phyloP scores from a whole-genome alignment of 2,888 invertebrate species.

The Macrosiphum euphorbiae region DNA sequence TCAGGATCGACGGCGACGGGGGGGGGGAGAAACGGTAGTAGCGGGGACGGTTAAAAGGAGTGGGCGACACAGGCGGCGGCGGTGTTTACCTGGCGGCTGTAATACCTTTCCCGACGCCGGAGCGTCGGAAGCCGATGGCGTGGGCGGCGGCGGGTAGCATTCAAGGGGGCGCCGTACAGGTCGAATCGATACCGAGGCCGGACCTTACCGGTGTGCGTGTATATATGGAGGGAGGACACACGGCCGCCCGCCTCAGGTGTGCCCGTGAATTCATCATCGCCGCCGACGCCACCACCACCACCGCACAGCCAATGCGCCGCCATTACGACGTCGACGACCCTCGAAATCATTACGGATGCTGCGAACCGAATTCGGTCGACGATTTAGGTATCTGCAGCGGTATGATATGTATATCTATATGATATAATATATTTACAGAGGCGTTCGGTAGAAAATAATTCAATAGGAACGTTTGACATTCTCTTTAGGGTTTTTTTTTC shows the following conservation, averaged over 20 bases:
- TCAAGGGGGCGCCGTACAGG: slow-evolving; percentile 58
- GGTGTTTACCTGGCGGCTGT: slow-evolving; percentile 61
- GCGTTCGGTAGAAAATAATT: neutral
- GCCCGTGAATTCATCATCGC: slow-evolving; percentile 61
- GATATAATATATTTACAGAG: neutral
- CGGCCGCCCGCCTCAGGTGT: slow-evolving; percentile 63
- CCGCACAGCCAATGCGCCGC: slow-evolving; percentile 52
- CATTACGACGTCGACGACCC: slow-evolving; percentile 46
- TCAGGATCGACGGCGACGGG: neutral
- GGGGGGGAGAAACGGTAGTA: neutral
- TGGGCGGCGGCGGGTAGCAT: neutral
- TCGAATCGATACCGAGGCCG: slow-evolving; percentile 64
- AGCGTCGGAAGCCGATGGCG: slow-evolving; percentile 49
- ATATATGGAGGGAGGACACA: slow-evolving; percentile 47
- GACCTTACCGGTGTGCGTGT: slow-evolving; percentile 61
- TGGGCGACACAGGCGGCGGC: neutral
- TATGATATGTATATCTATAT: neutral
- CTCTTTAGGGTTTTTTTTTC: neutral
- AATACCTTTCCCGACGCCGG: slow-evolving; percentile 57
- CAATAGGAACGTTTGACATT: neutral
- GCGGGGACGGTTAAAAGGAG: neutral
- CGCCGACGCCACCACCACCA: slow-evolving; percentile 19
- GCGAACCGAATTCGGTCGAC: slow-evolving; percentile 27
- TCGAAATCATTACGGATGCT: slow-evolving; percentile 28
- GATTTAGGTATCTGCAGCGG: neutral